phyloP scores from a whole-genome alignment of 2,113 vertebrate species.

The Carollia perspicillata region DNA sequence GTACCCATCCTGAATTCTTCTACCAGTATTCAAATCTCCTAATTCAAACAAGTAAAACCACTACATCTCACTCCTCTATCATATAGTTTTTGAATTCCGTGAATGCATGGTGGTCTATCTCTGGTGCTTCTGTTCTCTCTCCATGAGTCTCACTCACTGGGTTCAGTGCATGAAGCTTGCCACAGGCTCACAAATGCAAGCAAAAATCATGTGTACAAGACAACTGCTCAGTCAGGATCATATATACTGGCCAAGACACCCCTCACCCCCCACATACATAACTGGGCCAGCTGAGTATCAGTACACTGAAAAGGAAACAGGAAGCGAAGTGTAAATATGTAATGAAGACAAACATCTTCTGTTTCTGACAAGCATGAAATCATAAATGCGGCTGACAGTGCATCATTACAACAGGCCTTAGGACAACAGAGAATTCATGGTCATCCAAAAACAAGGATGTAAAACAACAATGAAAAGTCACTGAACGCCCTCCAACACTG shows the following conservation, averaged over 20 bases:
- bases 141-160: background rate
- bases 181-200: background rate
- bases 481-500: background rate
- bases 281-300: background rate
- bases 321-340: background rate
- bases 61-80: background rate
- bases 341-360: slow-evolving; percentile 11
- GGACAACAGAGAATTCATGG: background rate
- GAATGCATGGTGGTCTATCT: background rate
- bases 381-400: background rate
- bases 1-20: background rate
- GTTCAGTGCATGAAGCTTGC: background rate
- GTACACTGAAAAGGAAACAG: background rate
- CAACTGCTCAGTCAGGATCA: background rate
- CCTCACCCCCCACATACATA: background rate
- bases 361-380: slow-evolving; percentile 37
- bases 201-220: background rate
- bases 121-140: background rate
- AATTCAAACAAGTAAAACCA: background rate
- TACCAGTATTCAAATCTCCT: background rate
- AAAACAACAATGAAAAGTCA: background rate
- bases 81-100: background rate
- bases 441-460: background rate
- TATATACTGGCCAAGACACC: background rate
- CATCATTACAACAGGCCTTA: background rate